Evolutionary conservation across 2,888 invertebrate genomes (phyloP).

Genomic region (Netelia virgata): DNA sequence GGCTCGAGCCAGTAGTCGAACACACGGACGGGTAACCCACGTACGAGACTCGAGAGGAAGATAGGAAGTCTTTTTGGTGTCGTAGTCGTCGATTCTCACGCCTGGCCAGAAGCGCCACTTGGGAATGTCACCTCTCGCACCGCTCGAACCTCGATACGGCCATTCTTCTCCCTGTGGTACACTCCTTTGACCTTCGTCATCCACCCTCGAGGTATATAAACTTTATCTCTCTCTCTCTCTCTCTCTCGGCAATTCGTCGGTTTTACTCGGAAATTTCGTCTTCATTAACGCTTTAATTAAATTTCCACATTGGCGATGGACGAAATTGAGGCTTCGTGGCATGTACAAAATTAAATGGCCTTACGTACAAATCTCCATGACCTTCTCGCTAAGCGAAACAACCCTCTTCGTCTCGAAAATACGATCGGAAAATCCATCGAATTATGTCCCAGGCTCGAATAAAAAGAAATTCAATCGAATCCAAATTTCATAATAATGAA

Average conservation of each 20-base stretch:
- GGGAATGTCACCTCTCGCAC: conserved; percentile 54
- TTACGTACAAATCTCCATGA: neutral
- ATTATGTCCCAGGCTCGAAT: too few relatives aligned
- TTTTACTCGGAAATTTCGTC: conserved; percentile 40
- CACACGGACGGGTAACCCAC: neutral
- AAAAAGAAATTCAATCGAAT: neutral
- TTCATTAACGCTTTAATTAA: conserved; percentile 42
- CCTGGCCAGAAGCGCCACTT: conserved; percentile 23
- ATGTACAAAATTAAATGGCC: neutral
- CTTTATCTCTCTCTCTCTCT: neutral
- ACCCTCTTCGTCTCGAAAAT: neutral
- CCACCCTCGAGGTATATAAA: neutral
- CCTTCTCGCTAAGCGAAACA: neutral
- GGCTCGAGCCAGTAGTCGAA: conserved; percentile 71
- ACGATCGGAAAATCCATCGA: too few relatives aligned
- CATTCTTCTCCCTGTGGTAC: conserved; percentile 11
- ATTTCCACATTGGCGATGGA: conserved; percentile 4
- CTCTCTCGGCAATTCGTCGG: conserved; percentile 30
- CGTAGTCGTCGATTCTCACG: conserved; percentile 49
- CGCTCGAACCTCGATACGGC: conserved; percentile 31
- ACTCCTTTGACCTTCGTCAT: neutral
- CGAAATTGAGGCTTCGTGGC: neutral
- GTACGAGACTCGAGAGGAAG: neutral
- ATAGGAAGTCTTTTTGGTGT: conserved; percentile 27
- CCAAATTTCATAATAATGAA: neutral